Evolutionary conservation across 2,888 invertebrate genomes (phyloP), one percentile per base, ranked within the genome.

Genomic region (Tinea semifulvella): DNA sequence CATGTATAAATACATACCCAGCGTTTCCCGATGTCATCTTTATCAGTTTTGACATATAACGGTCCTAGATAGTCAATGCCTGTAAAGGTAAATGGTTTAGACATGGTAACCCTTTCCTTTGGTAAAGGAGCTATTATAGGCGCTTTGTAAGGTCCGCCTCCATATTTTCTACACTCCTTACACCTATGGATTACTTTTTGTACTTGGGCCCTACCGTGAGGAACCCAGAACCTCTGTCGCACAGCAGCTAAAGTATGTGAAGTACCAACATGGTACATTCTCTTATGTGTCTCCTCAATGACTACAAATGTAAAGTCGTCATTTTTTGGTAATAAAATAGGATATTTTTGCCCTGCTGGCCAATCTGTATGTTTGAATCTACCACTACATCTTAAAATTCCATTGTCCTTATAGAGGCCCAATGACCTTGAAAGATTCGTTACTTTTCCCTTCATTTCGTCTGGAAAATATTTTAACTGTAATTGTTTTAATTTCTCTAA

Each of bases 1-100:
- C 52, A 52, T n/a, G 53, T 53, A 16, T 38, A 49, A 8, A 53
- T 14, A 17, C 43, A 46, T 17, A 53, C 42, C 53, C 52, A 54
- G 6, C 52, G 42, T 22, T 52, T 52, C 3, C 45, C 45, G 6
- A 28, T 42, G 8, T 35, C 11, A 3, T 14, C 40, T 4, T 44
- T 26, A 3, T 42, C 5, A 16, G 7, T 40, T 5, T 6, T 43
- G 3, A 51, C 44, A 7, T 28, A 36, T 6, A 50, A n/a, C 2
- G 51, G 50, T 1, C 52, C 52, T 14, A 51, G 45, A 35, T 52
- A 53, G 39, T 53, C 52, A 1, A 49, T 6, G 0, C 53, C 53
- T 1, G 44, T 49, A 39, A 45, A 55, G 2, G 50, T 27, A 16
- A 53, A 55, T 3, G 54, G 50, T 10, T 25, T 2, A 10, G 42